phyloP scores from a whole-genome alignment of 2,113 vertebrate genomes.

The Megaceryle maxima region DNA sequence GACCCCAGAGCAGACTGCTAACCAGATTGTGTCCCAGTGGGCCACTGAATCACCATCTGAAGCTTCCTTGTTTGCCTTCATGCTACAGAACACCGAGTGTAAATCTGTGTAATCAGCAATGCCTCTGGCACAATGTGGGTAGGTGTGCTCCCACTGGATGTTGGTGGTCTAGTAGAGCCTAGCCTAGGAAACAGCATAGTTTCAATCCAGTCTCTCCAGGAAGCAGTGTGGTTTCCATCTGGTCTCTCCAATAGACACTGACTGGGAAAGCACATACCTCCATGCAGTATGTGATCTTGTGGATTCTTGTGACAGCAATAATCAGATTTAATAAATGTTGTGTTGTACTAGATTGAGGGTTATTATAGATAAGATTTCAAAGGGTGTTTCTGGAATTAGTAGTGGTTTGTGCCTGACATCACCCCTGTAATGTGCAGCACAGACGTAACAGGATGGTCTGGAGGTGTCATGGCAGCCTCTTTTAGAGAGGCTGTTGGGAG shows the following conservation, averaged over 20 bases:
- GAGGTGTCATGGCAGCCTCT: neutral
- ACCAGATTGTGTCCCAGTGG: fast-evolving
- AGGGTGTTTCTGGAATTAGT: neutral
- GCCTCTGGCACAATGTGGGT: neutral
- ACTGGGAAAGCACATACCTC: neutral
- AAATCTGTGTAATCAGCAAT: neutral
- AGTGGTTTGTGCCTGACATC: neutral
- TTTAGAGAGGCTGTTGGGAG: neutral
- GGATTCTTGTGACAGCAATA: neutral
- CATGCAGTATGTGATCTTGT: neutral
- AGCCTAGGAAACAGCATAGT: neutral
- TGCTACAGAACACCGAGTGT: neutral
- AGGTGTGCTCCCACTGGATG: neutral
- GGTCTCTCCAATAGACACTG: neutral
- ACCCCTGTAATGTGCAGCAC: neutral
- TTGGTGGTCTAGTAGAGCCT: neutral
- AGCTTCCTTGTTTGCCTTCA: neutral
- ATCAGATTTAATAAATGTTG: neutral
- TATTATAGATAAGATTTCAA: neutral
- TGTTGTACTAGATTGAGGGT: neutral
- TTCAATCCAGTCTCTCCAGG: neutral
- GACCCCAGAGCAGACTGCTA: neutral
- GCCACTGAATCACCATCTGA: neutral
- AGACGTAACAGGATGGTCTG: neutral
- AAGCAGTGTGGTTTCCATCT: neutral